Evolutionary conservation across 2,797 vertebrate species (phyloP).

Genomic region (Eremophila alpestris): DNA sequence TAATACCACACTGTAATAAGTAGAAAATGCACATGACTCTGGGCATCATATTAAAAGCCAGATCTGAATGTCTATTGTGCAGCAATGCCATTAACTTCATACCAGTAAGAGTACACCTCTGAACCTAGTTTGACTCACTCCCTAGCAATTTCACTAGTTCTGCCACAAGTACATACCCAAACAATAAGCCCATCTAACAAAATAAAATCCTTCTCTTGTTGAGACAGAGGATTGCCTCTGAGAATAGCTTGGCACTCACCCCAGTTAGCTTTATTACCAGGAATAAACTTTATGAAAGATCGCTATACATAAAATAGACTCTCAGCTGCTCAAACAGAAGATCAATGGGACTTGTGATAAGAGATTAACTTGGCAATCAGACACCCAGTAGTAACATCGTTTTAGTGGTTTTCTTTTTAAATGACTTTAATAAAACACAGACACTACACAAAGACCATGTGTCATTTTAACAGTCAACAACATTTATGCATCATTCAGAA

Average conservation of each 20-base stretch:
- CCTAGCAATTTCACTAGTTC: slow-evolving; percentile 66
- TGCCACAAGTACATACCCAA: slow-evolving; percentile 74
- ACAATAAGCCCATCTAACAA: slow-evolving; percentile 77
- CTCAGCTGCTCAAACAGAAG: slow-evolving; percentile 83
- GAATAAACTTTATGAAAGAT: slow-evolving; percentile 84
- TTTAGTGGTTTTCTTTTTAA: slow-evolving; percentile 41
- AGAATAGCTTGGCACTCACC: slow-evolving; percentile 81
- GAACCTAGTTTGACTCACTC: slow-evolving; percentile 62
- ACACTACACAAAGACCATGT: background rate
- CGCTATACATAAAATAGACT: slow-evolving; percentile 76
- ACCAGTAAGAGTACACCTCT: slow-evolving; percentile 52
- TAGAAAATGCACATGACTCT: slow-evolving; percentile 29
- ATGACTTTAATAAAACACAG: slow-evolving; percentile 4
- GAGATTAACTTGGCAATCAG: slow-evolving; percentile 79
- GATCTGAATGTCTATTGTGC: slow-evolving; percentile 12
- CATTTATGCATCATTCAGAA: background rate
- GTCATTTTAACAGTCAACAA: background rate
- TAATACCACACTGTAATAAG: background rate
- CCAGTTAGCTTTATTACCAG: slow-evolving; percentile 79
- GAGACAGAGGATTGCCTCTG: slow-evolving; percentile 72
- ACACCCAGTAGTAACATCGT: slow-evolving; percentile 53
- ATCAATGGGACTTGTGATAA: slow-evolving; percentile 80
- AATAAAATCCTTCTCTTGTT: slow-evolving; percentile 73
- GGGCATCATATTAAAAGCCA: slow-evolving; percentile 40
- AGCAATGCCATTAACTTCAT: slow-evolving; percentile 59